Evolutionary conservation across 1,140 invertebrate species (phyloP).

Genomic region (Zeugodacus cucurbitae): DNA sequence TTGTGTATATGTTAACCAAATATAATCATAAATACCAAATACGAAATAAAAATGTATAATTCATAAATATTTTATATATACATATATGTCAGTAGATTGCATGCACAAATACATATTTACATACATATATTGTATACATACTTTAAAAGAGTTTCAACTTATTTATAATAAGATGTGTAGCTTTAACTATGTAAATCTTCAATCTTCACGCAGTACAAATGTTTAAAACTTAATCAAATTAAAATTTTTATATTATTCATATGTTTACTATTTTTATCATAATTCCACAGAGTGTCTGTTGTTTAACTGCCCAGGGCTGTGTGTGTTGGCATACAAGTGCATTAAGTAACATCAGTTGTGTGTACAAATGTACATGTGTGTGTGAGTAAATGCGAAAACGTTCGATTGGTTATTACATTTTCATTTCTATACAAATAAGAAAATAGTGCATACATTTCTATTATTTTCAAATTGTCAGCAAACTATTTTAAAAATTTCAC

Average conservation of each 20-base stretch:
- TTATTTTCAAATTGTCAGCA: not conserved
- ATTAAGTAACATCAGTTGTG: not conserved
- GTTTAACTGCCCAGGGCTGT: not conserved
- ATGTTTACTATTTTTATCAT: constrained; percentile 2
- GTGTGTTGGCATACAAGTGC: not conserved
- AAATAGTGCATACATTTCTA: not conserved
- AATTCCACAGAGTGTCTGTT: not conserved
- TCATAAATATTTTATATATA: constrained; percentile 7
- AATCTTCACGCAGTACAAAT: not conserved
- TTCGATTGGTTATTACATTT: not conserved
- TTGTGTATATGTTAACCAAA: not conserved
- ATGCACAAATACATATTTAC: not conserved
- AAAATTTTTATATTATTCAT: not conserved
- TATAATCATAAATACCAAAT: not conserved
- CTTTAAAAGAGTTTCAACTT: not conserved
- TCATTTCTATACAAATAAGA: not conserved
- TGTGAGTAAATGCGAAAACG: not conserved
- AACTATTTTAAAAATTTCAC: not conserved
- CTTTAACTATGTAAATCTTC: not conserved
- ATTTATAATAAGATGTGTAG: not conserved
- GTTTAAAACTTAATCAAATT: not conserved
- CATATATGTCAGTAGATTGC: constrained; percentile 1
- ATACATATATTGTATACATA: not conserved
- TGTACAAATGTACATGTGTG: not conserved
- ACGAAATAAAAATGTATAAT: not conserved